A percentile compares a stretch with the other conserved stretches of the same genome.
These are phyloP conservation scores for Drosophila robusta DNA, from an alignment of 2,888 invertebrate genomes.

Conservation along the genomic window DNA sequence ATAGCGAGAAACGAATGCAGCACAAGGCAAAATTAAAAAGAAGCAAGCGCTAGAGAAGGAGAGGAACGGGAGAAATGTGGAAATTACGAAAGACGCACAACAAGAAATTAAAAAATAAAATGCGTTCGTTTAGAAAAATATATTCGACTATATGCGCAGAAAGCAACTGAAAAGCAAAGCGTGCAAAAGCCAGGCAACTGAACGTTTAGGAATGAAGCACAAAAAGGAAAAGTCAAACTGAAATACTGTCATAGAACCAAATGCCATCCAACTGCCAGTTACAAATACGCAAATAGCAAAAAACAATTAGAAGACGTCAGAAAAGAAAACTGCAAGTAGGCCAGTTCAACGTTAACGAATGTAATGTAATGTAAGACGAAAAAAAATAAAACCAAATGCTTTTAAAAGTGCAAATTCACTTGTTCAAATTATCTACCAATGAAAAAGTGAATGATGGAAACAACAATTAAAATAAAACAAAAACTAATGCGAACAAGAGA, in stretches of 20 bases:
- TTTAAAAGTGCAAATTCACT: not conserved
- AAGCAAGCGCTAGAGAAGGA: not conserved
- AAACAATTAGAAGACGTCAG: too few species aligned
- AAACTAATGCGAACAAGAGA: not conserved
- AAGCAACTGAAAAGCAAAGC: too few species aligned
- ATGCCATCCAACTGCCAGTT: too few species aligned
- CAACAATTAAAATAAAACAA: too few species aligned
- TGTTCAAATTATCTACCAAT: not conserved
- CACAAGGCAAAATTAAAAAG: not conserved
- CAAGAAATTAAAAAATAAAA: too few species aligned
- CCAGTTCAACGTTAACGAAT: slow-evolving; percentile 5
- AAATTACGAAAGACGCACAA: slow-evolving; percentile 14
- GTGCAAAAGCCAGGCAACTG: too few species aligned
- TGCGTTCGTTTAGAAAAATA: too few species aligned
- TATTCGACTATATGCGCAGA: too few species aligned
- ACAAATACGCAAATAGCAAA: too few species aligned
- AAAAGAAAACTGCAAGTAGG: not conserved
- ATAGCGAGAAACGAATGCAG: slow-evolving; percentile 11
- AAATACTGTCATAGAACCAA: too few species aligned
- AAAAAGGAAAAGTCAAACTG: not conserved
- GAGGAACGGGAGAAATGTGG: too few species aligned
- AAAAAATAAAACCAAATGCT: not conserved
- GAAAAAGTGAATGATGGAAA: not conserved
- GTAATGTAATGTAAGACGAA: not conserved
- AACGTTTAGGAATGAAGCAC: not conserved